Evolutionary conservation across 2,113 vertebrate species (phyloP).

Genomic region (Stictonetta naevosa): DNA sequence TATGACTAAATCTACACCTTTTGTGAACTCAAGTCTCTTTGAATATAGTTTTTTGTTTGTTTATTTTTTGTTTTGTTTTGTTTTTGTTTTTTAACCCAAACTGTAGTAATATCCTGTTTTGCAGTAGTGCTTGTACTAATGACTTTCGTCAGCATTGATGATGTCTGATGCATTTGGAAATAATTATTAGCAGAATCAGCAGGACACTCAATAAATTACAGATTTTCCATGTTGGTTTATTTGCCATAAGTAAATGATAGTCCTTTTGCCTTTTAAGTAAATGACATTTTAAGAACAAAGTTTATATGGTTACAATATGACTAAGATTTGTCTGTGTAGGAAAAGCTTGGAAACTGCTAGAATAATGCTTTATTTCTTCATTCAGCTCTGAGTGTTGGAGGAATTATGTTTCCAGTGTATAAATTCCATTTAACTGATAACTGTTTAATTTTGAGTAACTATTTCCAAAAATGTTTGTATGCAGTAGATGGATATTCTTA

Average conservation of each 20-base stretch:
- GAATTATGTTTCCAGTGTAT: neutral
- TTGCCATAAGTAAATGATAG: neutral
- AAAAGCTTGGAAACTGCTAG: neutral
- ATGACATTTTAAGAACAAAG: neutral
- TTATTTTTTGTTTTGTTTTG: too few relatives aligned
- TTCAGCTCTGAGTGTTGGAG: neutral
- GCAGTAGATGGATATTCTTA: neutral
- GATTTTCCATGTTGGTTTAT: neutral
- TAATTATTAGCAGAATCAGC: neutral
- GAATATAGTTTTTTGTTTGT: neutral
- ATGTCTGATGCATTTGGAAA: neutral
- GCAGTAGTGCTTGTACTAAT: neutral
- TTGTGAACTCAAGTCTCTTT: constrained; percentile 5
- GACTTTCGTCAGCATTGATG: neutral
- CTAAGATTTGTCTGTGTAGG: neutral
- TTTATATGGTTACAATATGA: neutral
- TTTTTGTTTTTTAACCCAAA: neutral
- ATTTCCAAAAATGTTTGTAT: neutral
- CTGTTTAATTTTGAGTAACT: neutral
- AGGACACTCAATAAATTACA: neutral
- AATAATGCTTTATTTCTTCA: neutral
- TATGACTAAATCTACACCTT: neutral
- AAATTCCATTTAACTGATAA: neutral
- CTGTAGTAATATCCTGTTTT: neutral
- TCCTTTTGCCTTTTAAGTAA: neutral